Conservation (phyloP, 1,140 invertebrate species). For the Drosophila setifemur region DNA sequence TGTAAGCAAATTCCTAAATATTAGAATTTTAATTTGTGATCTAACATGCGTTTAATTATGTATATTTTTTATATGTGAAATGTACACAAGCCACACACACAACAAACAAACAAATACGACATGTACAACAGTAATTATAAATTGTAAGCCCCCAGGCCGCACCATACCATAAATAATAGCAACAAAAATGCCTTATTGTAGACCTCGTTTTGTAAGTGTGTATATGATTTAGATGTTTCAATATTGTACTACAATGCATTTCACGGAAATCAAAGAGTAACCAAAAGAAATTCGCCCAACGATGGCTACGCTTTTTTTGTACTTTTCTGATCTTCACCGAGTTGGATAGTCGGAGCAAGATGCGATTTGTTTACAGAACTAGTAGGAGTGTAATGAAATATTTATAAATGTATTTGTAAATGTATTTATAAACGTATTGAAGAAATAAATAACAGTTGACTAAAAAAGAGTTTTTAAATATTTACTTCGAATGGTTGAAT, state of each 20-base stretch:
- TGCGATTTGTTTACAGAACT: slow-evolving; percentile 25
- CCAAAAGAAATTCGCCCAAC: slow-evolving; percentile 39
- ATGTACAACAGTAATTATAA: slow-evolving; percentile 20
- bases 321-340: slow-evolving; percentile 41
- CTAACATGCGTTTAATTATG: slow-evolving; percentile 31
- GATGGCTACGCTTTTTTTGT: slow-evolving; percentile 39
- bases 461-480: too few relatives aligned
- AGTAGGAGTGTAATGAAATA: slow-evolving; percentile 6
- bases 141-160: slow-evolving; percentile 27
- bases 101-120: background rate
- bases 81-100: slow-evolving; percentile 21
- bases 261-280: slow-evolving; percentile 38
- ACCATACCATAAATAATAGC: slow-evolving; percentile 14
- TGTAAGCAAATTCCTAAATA: slow-evolving; percentile 62
- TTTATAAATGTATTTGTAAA: slow-evolving; percentile 48
- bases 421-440: slow-evolving; percentile 37
- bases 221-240: slow-evolving; percentile 56
- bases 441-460: slow-evolving; percentile 30
- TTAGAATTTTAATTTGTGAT: slow-evolving; percentile 34
- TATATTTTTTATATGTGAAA: slow-evolving; percentile 31
- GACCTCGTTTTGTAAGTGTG: slow-evolving; percentile 57
- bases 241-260: slow-evolving; percentile 37
- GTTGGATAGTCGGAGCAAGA: slow-evolving; percentile 18
- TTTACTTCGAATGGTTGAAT: too few relatives aligned
- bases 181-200: slow-evolving; percentile 64